Evolutionary conservation across 2,797 vertebrate genomes (phyloP), one percentile per base, ranked within the genome.

Genomic region (Coendou prehensilis): DNA sequence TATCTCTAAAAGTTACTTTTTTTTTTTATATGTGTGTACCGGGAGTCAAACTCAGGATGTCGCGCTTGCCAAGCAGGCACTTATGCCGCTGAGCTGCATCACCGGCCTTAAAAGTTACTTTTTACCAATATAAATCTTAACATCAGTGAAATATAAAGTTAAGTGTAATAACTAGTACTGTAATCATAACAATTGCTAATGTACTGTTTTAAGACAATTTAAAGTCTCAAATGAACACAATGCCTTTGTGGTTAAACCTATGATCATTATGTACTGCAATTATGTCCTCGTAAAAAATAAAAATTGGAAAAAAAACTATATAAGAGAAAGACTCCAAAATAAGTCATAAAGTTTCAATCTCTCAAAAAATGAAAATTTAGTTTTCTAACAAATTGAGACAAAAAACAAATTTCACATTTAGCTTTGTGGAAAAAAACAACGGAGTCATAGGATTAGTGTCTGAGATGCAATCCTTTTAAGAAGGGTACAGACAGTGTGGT

Each of bases 121-220:
- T 59, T 37, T 30, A 45, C 3, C 47, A 83, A 75, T 28, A 28
- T 64, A 97, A 96, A 10, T 33, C 0, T 28, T 95, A n/a, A 10
- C 71, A 56, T 33, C 56, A 95, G 63, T 56, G 17, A 96, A 26
- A 33, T 18, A 28, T 18, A 67, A 95, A 97, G 78, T 95, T 88
- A 94, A 97, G 63, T 41, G 52, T 89, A 92, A 26, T 14, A 47
- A 67, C 69, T 75, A 69, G 15, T 76, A 45, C 0, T 81, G 10
- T 95, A 96, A 95, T 94, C 94, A 94, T 85, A 97, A 96, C 95
- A 97, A 98, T 91, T 41, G 92, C 54, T 86, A 88, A 76, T 59
- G n/a, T 30, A 75, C 2, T 56, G 57, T 78, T 59, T 84, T 57
- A 84, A 95, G 87, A 69, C 6, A 59, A 82, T 15, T 82, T 56